These are phyloP conservation scores for Xanthia icteritia DNA, from an alignment of 2,888 invertebrate genomes.

Conservation along the genomic window DNA sequence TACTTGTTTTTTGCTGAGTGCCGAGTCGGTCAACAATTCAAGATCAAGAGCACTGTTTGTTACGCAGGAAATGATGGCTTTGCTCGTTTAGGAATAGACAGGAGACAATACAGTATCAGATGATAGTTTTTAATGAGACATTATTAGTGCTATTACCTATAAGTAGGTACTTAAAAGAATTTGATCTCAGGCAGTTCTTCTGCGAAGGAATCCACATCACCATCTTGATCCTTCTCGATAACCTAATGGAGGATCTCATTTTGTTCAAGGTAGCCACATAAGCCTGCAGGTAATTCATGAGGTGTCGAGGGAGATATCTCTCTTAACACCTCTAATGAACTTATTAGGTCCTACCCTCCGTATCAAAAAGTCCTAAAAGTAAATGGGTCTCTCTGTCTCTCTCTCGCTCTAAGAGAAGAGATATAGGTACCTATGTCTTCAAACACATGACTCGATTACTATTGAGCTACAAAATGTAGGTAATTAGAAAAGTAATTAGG, in stretches of 20 bases:
- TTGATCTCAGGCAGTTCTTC: neutral
- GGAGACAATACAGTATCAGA: neutral
- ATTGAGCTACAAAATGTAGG: conserved; percentile 15
- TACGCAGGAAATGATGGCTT: neutral
- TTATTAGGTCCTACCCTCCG: too few species aligned
- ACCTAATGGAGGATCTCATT: neutral
- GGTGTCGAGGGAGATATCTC: neutral
- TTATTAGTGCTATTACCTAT: neutral
- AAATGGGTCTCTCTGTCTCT: neutral
- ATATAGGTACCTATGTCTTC: neutral
- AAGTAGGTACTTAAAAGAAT: neutral
- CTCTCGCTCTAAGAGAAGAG: neutral
- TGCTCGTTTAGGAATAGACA: neutral
- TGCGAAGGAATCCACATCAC: neutral
- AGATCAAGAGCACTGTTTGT: conserved; percentile 44
- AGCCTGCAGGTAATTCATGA: neutral
- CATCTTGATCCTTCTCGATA: neutral
- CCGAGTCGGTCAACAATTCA: conserved; percentile 29
- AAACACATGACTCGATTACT: neutral
- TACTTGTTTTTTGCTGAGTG: neutral
- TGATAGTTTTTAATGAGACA: neutral
- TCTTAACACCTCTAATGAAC: neutral
- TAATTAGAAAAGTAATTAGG: conserved; percentile 21
- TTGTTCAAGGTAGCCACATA: neutral
- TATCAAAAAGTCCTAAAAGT: too few species aligned